phyloP scores from a whole-genome alignment of 1,140 invertebrate genomes.

The Hyles euphorbiae region DNA sequence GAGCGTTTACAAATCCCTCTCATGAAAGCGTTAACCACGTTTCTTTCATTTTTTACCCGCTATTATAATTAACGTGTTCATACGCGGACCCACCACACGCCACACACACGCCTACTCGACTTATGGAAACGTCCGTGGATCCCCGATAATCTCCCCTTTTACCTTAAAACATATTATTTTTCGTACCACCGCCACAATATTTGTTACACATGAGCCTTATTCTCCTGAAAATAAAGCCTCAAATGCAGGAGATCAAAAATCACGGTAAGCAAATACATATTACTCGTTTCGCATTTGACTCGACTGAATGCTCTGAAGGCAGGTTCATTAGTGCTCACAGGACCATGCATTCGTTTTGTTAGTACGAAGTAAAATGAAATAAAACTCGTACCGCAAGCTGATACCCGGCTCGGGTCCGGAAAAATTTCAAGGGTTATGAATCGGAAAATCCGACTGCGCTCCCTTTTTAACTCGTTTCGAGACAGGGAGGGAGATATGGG shows the following conservation, averaged over 20 bases:
- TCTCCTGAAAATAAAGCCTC: slow-evolving; percentile 8
- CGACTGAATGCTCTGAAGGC: slow-evolving; percentile 28
- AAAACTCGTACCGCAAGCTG: slow-evolving; percentile 26
- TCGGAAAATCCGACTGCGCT: slow-evolving; percentile 25
- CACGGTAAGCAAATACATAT: slow-evolving; percentile 14
- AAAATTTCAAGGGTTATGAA: slow-evolving; percentile 30
- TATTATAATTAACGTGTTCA: slow-evolving; percentile 3
- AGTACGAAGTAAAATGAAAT: slow-evolving; percentile 32
- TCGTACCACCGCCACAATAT: neutral
- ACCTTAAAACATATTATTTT: slow-evolving; percentile 13
- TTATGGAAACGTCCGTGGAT: slow-evolving; percentile 21
- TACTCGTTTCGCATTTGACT: slow-evolving; percentile 13
- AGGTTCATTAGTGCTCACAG: slow-evolving; percentile 37
- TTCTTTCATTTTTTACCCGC: too few species aligned
- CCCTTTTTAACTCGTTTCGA: slow-evolving; percentile 14
- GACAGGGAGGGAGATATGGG: slow-evolving; percentile 13
- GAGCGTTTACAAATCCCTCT: too few species aligned
- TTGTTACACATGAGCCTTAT: slow-evolving; percentile 2
- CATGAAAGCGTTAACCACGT: too few species aligned
- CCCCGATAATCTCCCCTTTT: slow-evolving; percentile 22
- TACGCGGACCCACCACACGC: neutral
- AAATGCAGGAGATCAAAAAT: slow-evolving; percentile 13
- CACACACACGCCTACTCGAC: slow-evolving; percentile 10
- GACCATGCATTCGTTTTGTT: slow-evolving; percentile 31
- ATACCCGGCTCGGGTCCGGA: slow-evolving; percentile 12